A percentile compares a stretch with the other conserved stretches of the same genome.
These are phyloP conservation scores for Oncorhynchus keta DNA, from an alignment of 2,113 vertebrate genomes.

Conservation along the genomic window DNA sequence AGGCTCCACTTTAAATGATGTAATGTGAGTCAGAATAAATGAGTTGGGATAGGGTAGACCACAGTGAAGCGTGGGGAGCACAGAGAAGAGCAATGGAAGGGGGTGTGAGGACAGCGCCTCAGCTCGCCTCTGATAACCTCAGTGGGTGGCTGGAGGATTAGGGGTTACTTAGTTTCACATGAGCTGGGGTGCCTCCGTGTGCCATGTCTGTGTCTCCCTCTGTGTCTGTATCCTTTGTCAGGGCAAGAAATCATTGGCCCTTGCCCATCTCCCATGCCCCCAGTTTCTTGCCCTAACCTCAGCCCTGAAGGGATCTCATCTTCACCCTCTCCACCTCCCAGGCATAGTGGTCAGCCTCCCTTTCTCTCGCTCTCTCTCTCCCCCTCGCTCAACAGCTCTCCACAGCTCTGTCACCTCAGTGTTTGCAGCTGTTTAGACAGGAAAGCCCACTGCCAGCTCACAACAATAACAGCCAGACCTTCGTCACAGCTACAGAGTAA, in stretches of 20 bases:
- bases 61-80: too few species aligned
- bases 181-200: not conserved
- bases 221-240: not conserved
- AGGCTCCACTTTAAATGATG: too few species aligned
- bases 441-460: conserved; percentile 67
- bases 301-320: not conserved
- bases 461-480: conserved; percentile 65
- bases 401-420: conserved; percentile 69
- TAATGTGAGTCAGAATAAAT: too few species aligned
- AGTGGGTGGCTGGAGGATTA: not conserved
- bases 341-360: conserved; percentile 57
- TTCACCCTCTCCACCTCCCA: not conserved
- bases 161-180: not conserved
- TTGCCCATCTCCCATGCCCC: conserved; percentile 42
- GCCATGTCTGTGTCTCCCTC: not conserved
- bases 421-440: conserved; percentile 68
- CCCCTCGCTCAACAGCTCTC: conserved; percentile 52
- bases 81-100: not conserved
- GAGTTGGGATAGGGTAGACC: too few species aligned
- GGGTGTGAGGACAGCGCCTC: not conserved
- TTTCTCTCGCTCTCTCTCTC: conserved; percentile 26
- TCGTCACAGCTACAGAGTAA: conserved; percentile 35
- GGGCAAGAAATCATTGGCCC: conserved; percentile 35
- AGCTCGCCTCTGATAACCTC: not conserved
- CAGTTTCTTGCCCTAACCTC: conserved; percentile 47